Percentiles rank a stretch among this genome's conserved stretches.
phyloP scores from a whole-genome alignment of 2,113 vertebrate species.

The Stigmatopora nigra region DNA sequence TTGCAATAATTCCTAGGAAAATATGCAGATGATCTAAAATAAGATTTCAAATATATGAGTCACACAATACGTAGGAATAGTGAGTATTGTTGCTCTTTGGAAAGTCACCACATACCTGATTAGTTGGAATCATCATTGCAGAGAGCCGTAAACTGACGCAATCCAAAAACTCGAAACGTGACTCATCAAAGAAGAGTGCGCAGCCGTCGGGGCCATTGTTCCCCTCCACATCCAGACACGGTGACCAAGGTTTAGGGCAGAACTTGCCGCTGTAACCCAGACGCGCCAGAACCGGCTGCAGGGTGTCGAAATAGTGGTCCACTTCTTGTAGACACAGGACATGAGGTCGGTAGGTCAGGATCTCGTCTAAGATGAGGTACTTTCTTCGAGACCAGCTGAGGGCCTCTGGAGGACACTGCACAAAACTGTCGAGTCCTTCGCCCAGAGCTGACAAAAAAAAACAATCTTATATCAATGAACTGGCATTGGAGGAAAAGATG shows the following conservation, averaged over 20 bases:
- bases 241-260: constrained; percentile 89
- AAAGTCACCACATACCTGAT: constrained; percentile 66
- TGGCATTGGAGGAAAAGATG: no score
- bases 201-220: constrained; percentile 97
- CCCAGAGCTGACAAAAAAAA: constrained; percentile 77
- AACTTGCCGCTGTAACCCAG: constrained; percentile 87
- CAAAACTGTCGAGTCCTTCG: constrained; percentile 90
- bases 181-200: constrained; percentile 84
- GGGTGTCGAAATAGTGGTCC: constrained; percentile 94
- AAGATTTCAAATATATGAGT: no score
- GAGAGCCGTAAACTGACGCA: constrained; percentile 76
- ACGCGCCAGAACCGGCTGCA: constrained; percentile 82
- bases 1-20: no score
- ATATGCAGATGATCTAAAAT: no score
- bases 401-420: constrained; percentile 85
- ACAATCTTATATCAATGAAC: background rate
- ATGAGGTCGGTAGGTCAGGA: constrained; percentile 85
- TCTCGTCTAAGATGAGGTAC: constrained; percentile 91
- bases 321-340: constrained; percentile 94
- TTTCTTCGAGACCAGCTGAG: constrained; percentile 91
- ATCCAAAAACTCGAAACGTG: constrained; percentile 74
- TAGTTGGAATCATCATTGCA: constrained; percentile 85
- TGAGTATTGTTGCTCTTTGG: no score
- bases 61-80: no score
- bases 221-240: constrained; percentile 82